Evolutionary conservation across 1,140 invertebrate genomes (phyloP).

Genomic region (Neomicropteryx cornuta): DNA sequence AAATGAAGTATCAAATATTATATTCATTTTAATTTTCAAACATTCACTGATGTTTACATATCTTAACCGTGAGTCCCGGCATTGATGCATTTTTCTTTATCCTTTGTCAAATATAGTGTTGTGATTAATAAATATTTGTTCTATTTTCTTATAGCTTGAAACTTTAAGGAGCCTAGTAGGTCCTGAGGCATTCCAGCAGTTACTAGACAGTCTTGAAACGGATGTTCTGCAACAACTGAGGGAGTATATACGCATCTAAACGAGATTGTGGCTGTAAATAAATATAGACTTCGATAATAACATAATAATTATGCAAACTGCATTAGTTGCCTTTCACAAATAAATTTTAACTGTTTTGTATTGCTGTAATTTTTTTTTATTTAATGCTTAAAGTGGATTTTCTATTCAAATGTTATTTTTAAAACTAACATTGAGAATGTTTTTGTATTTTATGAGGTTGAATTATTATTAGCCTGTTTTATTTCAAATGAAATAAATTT

Average conservation of each 20-base stretch:
- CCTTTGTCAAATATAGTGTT: slow-evolving; percentile 1
- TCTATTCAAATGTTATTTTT: neutral
- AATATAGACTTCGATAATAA: too few species aligned
- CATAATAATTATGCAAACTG: neutral
- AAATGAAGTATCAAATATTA: slow-evolving; percentile 28
- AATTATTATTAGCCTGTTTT: too few species aligned
- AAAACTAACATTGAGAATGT: neutral
- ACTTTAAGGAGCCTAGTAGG: slow-evolving; percentile 54
- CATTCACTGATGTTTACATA: slow-evolving; percentile 58
- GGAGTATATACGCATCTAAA: slow-evolving; percentile 46
- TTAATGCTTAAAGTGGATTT: neutral
- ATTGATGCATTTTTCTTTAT: slow-evolving; percentile 5
- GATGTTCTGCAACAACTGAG: slow-evolving; percentile 56
- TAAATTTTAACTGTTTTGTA: too few species aligned
- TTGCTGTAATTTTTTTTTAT: too few species aligned
- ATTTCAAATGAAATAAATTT: too few species aligned
- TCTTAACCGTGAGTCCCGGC: slow-evolving; percentile 19
- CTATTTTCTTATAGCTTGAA: slow-evolving; percentile 40
- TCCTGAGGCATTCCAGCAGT: slow-evolving; percentile 50
- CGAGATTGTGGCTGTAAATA: too few species aligned
- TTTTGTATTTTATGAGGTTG: too few species aligned
- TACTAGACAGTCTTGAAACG: slow-evolving; percentile 54
- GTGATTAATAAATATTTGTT: slow-evolving; percentile 7
- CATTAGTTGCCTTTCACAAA: neutral
- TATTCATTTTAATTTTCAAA: slow-evolving; percentile 56